Base-by-base conservation (phyloP, 2,113 vertebrate genomes). In the Leptosomus discolor region DNA sequence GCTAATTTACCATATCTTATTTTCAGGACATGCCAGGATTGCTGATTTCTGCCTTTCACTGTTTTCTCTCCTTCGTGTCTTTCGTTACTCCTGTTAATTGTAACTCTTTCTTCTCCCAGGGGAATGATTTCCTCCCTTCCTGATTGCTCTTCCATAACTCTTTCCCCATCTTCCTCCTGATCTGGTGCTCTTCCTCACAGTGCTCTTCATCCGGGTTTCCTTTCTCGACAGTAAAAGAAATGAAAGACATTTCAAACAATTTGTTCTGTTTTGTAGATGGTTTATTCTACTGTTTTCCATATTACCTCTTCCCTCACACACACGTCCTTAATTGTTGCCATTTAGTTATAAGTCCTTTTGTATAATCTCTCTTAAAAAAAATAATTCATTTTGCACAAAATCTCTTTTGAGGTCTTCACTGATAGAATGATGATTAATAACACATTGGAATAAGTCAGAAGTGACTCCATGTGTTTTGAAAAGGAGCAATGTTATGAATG, bases 311-410 rank as follows among this genome's bases (percentile, higher is more conserved):
- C 68, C 27, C 36, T 82, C 53, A 63, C 27, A 73, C n/a, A 36
- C 8, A 30, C 27, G 23, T 8, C 54, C 23, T 67, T 48, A 1
- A 0, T 61, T 69, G 9, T 21, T 4, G 0, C 50, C 89, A 4
- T 77, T 87, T 85, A 58, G 37, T 71, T 58, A 29, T 74, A 67
- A 30, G 11, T 34, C 12, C 15, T 92, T 74, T 69, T 61, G 10
- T 69, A 30, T 48, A 54, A 64, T n/a, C 10, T 81, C 34, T 76
- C 56, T 61, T 37, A 21, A 9, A 76, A 75, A 56, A 45, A 80
- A 71, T 43, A 41, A 29, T 32, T 30, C 8, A 34, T 60, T 57
- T 24, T 34, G 27, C 4, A 6, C 30, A 75, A 78, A 58, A 75
- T 46, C 9, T 77, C 58, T 75, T 70, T 74, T 18, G 13, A 39